Evolutionary conservation across 2,113 vertebrate genomes (phyloP).

Genomic region (Myrmophylax atrothorax): DNA sequence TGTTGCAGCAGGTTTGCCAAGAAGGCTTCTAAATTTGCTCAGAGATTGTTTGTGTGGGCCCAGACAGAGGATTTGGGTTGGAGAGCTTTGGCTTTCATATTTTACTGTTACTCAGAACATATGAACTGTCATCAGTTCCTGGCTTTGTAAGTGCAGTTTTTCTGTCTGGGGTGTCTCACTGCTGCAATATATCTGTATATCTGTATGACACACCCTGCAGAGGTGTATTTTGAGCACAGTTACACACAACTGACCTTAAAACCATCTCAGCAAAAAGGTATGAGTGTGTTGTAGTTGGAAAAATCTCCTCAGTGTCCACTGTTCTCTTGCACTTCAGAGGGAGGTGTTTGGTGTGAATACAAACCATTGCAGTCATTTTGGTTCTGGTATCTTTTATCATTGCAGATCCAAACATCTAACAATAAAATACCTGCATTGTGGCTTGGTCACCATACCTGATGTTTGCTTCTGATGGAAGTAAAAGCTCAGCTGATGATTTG

Average conservation of each 20-base stretch:
- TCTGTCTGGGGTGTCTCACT: not conserved
- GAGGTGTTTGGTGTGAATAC: not conserved
- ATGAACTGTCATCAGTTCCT: not conserved
- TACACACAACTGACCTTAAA: too few relatives aligned
- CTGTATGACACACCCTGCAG: not conserved
- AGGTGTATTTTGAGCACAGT: not conserved
- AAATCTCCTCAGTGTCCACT: not conserved
- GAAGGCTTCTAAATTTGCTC: not conserved
- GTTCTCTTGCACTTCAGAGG: not conserved
- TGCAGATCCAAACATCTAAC: not conserved
- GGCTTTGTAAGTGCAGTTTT: not conserved
- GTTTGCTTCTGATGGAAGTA: not conserved
- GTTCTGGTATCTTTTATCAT: not conserved
- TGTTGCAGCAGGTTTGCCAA: not conserved
- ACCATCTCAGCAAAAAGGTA: not conserved
- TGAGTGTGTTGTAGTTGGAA: not conserved
- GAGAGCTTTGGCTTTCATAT: not conserved
- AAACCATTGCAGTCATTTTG: not conserved
- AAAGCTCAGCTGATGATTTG: not conserved
- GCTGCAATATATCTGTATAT: fast-evolving
- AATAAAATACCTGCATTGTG: not conserved
- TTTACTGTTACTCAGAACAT: not conserved
- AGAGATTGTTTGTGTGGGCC: fast-evolving
- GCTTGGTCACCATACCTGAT: not conserved
- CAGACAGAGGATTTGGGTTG: not conserved